These are phyloP conservation scores for Drosophila mayri DNA, from an alignment of 1,140 invertebrate species.

Conservation along the genomic window DNA sequence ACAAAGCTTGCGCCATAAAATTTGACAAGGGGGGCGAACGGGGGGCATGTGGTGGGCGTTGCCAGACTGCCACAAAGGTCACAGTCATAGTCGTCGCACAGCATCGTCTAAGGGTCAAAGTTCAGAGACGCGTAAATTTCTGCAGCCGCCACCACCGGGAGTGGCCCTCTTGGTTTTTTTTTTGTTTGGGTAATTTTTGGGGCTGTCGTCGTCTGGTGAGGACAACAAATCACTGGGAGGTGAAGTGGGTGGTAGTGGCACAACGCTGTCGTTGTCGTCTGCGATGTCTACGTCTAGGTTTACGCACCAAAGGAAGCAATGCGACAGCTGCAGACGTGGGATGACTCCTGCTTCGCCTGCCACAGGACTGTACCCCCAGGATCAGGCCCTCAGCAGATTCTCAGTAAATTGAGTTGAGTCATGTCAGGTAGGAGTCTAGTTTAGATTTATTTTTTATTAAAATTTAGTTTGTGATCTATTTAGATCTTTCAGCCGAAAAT, in stretches of 20 bases:
- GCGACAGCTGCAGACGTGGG: conserved; percentile 15
- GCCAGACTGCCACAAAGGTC: conserved; percentile 61
- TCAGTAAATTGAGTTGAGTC: conserved; percentile 10
- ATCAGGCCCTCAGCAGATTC: not conserved
- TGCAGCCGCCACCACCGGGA: conserved; percentile 9
- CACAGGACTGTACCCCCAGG: not conserved
- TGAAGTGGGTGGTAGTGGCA: conserved; percentile 63
- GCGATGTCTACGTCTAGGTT: conserved; percentile 38
- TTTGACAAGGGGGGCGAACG: conserved; percentile 19
- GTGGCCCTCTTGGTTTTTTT: not conserved
- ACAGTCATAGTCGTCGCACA: conserved; percentile 33
- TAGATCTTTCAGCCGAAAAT: no score
- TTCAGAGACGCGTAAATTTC: conserved; percentile 74
- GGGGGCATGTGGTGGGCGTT: conserved; percentile 2
- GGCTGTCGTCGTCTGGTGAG: conserved; percentile 57
- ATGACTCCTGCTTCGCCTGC: not conserved
- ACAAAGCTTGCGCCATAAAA: conserved; percentile 54
- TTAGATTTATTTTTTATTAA: no score
- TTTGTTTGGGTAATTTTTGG: conserved; percentile 21
- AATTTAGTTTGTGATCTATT: no score
- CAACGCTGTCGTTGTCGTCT: conserved; percentile 70
- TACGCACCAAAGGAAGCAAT: conserved; percentile 54
- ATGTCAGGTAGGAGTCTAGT: conserved; percentile 7
- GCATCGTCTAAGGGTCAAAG: conserved; percentile 71
- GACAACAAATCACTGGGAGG: conserved; percentile 70